These are phyloP conservation scores for Channa maculata DNA, from an alignment of 2,113 vertebrate genomes.

Conservation along the genomic window DNA sequence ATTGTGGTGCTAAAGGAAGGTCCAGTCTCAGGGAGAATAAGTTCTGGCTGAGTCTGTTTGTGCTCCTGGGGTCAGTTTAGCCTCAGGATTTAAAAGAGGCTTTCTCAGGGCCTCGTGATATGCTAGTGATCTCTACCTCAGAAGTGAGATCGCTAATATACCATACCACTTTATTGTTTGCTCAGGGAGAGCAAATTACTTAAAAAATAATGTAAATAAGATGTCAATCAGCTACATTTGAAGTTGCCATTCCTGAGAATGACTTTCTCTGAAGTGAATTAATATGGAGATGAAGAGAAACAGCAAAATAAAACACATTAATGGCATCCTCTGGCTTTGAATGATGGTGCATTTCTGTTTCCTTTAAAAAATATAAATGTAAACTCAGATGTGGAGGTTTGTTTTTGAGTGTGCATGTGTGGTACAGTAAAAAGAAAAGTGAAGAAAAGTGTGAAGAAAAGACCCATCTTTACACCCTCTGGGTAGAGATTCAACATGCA, in stretches of 20 bases:
- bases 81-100: slow-evolving; percentile 63
- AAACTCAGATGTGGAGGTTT: slow-evolving; percentile 6
- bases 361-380: slow-evolving; percentile 79
- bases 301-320: neutral
- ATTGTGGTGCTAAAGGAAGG: slow-evolving; percentile 56
- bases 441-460: slow-evolving; percentile 34
- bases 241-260: neutral
- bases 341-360: slow-evolving; percentile 75
- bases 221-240: neutral
- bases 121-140: slow-evolving; percentile 55
- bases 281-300: neutral
- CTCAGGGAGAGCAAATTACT: too few relatives aligned
- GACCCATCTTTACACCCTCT: slow-evolving; percentile 19
- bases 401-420: slow-evolving; percentile 45
- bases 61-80: slow-evolving; percentile 74
- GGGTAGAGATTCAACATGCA: slow-evolving; percentile 13
- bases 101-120: slow-evolving; percentile 67
- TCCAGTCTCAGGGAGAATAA: slow-evolving; percentile 80
- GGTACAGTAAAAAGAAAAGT: slow-evolving; percentile 30
- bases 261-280: too few relatives aligned
- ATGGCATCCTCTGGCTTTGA: slow-evolving; percentile 75
- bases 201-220: too few relatives aligned
- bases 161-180: too few relatives aligned
- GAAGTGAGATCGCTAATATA: neutral
- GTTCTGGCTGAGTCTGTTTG: slow-evolving; percentile 66